Conservation (phyloP, 2,797 vertebrate species). For the Amazona finschi region DNA sequence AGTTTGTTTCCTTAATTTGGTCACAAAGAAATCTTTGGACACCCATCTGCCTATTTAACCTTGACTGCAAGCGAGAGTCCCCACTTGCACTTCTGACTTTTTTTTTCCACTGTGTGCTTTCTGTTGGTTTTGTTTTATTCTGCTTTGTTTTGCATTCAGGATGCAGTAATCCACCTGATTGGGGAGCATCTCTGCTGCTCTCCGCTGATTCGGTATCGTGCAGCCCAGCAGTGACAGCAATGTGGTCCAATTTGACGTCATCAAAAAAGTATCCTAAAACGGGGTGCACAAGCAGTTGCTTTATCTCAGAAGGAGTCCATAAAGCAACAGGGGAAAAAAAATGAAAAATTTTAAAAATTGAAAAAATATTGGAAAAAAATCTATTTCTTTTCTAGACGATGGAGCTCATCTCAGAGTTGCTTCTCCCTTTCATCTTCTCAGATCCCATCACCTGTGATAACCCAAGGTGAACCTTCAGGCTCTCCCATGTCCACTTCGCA, state of each 20-base stretch:
- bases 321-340: neutral
- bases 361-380: neutral
- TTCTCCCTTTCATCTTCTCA: neutral
- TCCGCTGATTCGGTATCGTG: neutral
- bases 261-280: neutral
- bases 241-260: neutral
- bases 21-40: slow-evolving; percentile 41
- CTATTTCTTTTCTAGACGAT: neutral
- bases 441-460: neutral
- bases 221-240: neutral
- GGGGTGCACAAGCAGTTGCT: neutral
- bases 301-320: neutral
- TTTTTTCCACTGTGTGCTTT: neutral
- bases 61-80: neutral
- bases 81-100: neutral
- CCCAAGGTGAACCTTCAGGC: neutral
- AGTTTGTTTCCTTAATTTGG: slow-evolving; percentile 38
- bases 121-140: neutral
- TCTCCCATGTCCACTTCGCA: fast-evolving
- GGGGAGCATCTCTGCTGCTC: neutral
- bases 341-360: neutral
- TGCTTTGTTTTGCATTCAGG: neutral
- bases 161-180: neutral
- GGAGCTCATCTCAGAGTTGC: fast-evolving
- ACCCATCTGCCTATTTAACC: slow-evolving; percentile 19